A percentile compares a stretch with the other conserved stretches of the same genome.
Conservation (phyloP, 2,113 vertebrate species). For the Calcarius ornatus region DNA sequence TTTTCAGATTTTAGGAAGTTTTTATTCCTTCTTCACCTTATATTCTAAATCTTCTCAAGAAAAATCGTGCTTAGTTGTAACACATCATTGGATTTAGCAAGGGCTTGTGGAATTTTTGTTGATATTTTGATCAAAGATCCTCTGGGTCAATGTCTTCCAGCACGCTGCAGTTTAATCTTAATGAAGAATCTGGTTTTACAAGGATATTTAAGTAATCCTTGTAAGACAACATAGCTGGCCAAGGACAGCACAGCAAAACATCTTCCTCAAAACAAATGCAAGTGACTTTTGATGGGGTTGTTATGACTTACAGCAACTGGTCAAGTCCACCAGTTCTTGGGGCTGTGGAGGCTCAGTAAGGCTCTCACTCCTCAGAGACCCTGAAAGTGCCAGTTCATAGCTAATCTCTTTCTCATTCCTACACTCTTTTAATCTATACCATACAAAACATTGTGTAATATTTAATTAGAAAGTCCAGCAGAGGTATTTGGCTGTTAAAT, state of each 20-base stretch:
- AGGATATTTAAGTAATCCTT: neutral
- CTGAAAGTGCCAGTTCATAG: neutral
- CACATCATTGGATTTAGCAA: neutral
- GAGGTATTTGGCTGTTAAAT: neutral
- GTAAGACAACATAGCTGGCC: neutral
- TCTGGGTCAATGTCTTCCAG: neutral
- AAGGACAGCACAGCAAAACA: neutral
- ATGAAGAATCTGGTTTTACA: neutral
- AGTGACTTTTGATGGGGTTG: neutral
- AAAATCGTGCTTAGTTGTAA: neutral
- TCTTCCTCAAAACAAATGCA: neutral
- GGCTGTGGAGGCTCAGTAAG: neutral
- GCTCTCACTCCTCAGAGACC: neutral
- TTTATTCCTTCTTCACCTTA: neutral
- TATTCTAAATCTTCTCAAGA: neutral
- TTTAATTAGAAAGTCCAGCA: neutral
- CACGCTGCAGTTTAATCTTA: neutral
- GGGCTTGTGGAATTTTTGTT: accelerated
- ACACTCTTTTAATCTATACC: neutral
- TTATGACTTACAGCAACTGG: neutral
- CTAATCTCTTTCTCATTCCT: neutral
- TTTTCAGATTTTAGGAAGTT: neutral
- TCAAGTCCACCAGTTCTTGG: neutral
- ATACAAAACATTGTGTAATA: neutral
- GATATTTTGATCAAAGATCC: neutral